Base-by-base conservation (phyloP, 2,888 invertebrate genomes). In the Idaea dimidiata region DNA sequence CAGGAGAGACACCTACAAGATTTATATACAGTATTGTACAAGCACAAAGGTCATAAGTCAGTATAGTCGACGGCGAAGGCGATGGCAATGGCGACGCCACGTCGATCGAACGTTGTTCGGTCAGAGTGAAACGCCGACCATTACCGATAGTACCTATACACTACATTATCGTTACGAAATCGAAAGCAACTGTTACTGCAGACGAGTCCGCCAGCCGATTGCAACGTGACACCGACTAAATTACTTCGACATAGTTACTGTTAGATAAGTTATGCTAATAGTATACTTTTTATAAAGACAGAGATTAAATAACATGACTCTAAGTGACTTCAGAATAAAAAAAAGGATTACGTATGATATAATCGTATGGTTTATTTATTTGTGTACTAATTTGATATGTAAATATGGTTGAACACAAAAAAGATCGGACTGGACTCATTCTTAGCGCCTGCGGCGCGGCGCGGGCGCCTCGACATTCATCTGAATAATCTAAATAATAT, bases 101-200 rank as follows among this genome's bases (percentile, higher is more conserved):
- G 43, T 43, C 43, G 43, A 33, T 6, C n/a, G n/a, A n/a, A n/a
- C n/a, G n/a, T n/a, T 33, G 33, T 33, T 43, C 43, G 43, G 78
- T 76, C 84, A 84, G 81, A 84, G 81, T 82, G 80, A 75, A 84
- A 79, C 83, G 87, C 81, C 85, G 83, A 83, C 83, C 85, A 87
- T 84, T 87, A 88, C 86, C 81, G 84, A 83, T 80, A 78, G 78
- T 79, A 81, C 14, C 24, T 24, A 24, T 24, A 24, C 56, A 64
- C 62, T 59, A 61, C 59, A 57, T 53, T 71, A 57, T 63, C 69
- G 73, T 88, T 88, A 82, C 86, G 87, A 88, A 89, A 90, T 81
- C 80, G 80, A 85, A 83, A 83, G 80, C 80, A 74, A 67, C 76
- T 24, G 24, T 24, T 24, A 24, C 24, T 14, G 8, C 43, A 43